These are phyloP conservation scores for Notocelia uddmanniana DNA, from an alignment of 2,888 invertebrate genomes.

Conservation along the genomic window DNA sequence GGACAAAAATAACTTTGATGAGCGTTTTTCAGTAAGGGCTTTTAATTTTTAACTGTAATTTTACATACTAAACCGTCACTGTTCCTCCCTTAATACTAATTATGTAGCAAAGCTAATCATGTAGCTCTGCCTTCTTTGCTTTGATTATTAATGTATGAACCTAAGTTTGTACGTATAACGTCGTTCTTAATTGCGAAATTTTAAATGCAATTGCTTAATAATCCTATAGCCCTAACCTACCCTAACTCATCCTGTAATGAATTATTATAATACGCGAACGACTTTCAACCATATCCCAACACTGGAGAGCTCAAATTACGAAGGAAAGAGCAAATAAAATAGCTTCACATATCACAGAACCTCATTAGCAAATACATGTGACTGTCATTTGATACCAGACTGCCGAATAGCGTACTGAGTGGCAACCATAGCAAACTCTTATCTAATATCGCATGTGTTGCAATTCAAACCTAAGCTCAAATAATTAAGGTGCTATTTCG, in stretches of 20 bases:
- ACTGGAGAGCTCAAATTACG: not conserved
- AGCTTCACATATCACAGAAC: slow-evolving; percentile 64
- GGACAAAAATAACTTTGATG: too few relatives aligned
- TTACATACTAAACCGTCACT: not conserved
- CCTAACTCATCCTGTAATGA: slow-evolving; percentile 27
- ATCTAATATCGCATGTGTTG: not conserved
- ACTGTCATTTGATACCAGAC: slow-evolving; percentile 77
- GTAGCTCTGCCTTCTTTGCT: not conserved
- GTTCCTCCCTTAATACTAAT: not conserved
- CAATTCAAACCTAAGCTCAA: not conserved
- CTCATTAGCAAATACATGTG: slow-evolving; percentile 78
- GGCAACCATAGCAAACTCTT: not conserved
- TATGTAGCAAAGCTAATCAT: not conserved
- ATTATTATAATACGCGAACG: not conserved
- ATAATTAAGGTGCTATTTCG: slow-evolving; percentile 3
- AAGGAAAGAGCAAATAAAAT: slow-evolving; percentile 51
- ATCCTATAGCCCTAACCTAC: slow-evolving; percentile 13
- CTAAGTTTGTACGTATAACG: not conserved
- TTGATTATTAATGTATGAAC: slow-evolving; percentile 17
- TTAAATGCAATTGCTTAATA: slow-evolving; percentile 33
- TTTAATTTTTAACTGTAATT: too few relatives aligned
- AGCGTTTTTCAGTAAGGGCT: too few relatives aligned
- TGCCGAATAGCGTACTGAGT: slow-evolving; percentile 54
- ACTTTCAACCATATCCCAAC: not conserved
- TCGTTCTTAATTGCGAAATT: slow-evolving; percentile 21